phyloP scores from a whole-genome alignment of 2,797 vertebrate genomes.

The Silurus aristotelis region DNA sequence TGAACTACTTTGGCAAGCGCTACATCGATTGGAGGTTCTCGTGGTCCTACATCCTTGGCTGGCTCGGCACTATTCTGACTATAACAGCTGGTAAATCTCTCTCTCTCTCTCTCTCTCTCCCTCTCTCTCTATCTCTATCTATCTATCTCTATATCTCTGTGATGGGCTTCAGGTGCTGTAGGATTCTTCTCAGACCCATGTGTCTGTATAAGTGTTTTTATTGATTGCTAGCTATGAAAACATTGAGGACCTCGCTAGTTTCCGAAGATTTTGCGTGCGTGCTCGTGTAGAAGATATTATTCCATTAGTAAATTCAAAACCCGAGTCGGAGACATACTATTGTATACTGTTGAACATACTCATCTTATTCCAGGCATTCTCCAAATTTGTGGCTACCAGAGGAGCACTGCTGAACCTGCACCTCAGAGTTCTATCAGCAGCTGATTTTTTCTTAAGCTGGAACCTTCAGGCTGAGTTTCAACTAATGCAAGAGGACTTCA shows the following conservation, averaged over 20 bases:
- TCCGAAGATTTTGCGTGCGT: not conserved
- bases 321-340: too few species aligned
- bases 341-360: not conserved
- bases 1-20: constrained; percentile 80
- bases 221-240: not conserved
- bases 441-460: constrained; percentile 52
- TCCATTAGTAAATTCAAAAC: not conserved
- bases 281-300: too few species aligned
- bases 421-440: constrained; percentile 64
- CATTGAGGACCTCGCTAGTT: not conserved
- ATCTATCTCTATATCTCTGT: too few species aligned
- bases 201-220: not conserved
- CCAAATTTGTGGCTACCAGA: constrained; percentile 75
- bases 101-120: not conserved
- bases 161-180: not conserved
- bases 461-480: not conserved
- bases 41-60: constrained; percentile 86
- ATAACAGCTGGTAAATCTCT: constrained; percentile 77
- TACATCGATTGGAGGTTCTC: constrained; percentile 83
- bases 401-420: constrained; percentile 63
- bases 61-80: constrained; percentile 78
- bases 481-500: not conserved
- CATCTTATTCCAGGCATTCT: constrained; percentile 65
- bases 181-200: not conserved
- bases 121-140: not conserved